Evolutionary conservation across 1,140 invertebrate species (phyloP).

Genomic region (Pararge aegeria): DNA sequence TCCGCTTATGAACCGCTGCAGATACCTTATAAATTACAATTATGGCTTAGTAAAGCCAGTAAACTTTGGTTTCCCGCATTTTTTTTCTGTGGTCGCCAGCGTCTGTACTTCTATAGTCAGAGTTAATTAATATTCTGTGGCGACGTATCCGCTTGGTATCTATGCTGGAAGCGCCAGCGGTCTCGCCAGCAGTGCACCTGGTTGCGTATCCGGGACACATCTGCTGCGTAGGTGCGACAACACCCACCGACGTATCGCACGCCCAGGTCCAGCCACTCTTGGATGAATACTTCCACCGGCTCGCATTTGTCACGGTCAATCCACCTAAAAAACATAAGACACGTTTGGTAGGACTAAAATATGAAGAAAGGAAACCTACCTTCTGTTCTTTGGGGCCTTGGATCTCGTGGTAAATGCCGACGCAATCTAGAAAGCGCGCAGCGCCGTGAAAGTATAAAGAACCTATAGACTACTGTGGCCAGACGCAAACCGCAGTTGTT

Average conservation of each 20-base stretch:
- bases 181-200: slow-evolving; percentile 80
- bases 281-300: slow-evolving; percentile 80
- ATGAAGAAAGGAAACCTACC: too few species aligned
- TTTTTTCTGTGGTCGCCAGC: slow-evolving; percentile 1
- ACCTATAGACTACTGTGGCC: too few species aligned
- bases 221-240: slow-evolving; percentile 84
- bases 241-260: slow-evolving; percentile 86
- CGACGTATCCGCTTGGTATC: slow-evolving; percentile 28
- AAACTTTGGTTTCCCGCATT: not conserved
- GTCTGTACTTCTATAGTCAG: not conserved
- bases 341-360: not conserved
- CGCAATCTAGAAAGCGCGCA: too few species aligned
- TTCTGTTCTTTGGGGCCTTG: too few species aligned
- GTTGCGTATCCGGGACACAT: slow-evolving; percentile 80
- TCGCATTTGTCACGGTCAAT: slow-evolving; percentile 81
- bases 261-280: slow-evolving; percentile 83
- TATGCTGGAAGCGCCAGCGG: slow-evolving; percentile 56
- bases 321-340: slow-evolving; percentile 71
- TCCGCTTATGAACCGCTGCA: too few species aligned
- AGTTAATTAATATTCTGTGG: slow-evolving; percentile 11
- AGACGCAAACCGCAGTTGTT: too few species aligned
- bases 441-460: too few species aligned
- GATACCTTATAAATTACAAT: not conserved
- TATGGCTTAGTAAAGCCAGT: not conserved
- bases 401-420: too few species aligned